Conservation (phyloP, 2,797 vertebrate genomes). For the Lates japonicus region DNA sequence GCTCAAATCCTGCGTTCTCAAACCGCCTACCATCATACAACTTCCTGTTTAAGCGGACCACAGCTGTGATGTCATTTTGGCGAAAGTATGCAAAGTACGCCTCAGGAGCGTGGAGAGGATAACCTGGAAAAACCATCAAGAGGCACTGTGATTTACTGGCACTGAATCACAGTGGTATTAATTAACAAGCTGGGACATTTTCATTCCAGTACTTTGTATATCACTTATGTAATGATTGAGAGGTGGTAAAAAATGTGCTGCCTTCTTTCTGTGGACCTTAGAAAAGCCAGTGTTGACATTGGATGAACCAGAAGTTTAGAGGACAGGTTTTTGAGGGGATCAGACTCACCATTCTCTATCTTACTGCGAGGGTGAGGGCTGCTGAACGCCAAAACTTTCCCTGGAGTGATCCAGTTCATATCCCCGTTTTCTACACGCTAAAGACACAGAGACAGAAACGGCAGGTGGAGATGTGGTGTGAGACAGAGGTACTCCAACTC, state of each 20-base stretch:
- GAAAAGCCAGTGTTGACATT: too few relatives aligned
- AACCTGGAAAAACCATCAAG: conserved; percentile 77
- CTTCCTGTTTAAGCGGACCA: conserved; percentile 93
- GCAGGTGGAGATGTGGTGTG: not conserved
- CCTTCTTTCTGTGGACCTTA: too few relatives aligned
- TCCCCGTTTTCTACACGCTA: conserved; percentile 96
- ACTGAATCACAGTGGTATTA: not conserved
- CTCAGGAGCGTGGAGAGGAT: conserved; percentile 94
- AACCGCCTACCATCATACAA: too few relatives aligned
- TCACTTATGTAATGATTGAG: too few relatives aligned
- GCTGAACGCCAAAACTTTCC: conserved; percentile 94
- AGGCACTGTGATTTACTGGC: too few relatives aligned
- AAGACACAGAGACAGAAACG: conserved; percentile 22
- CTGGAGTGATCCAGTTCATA: conserved; percentile 95
- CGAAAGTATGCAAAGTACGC: conserved; percentile 93
- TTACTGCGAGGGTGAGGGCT: conserved; percentile 94
- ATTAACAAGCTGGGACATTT: not conserved
- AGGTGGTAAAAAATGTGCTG: too few relatives aligned
- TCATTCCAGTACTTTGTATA: too few relatives aligned
- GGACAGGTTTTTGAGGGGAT: not conserved
- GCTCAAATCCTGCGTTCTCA: conserved; percentile 93
- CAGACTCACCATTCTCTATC: conserved; percentile 91
- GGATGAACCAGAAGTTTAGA: not conserved
- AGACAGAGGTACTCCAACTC: not conserved
- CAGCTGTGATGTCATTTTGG: conserved; percentile 88